Conservation (phyloP, 2,113 vertebrate species). For the Rhinopithecus roxellana region DNA sequence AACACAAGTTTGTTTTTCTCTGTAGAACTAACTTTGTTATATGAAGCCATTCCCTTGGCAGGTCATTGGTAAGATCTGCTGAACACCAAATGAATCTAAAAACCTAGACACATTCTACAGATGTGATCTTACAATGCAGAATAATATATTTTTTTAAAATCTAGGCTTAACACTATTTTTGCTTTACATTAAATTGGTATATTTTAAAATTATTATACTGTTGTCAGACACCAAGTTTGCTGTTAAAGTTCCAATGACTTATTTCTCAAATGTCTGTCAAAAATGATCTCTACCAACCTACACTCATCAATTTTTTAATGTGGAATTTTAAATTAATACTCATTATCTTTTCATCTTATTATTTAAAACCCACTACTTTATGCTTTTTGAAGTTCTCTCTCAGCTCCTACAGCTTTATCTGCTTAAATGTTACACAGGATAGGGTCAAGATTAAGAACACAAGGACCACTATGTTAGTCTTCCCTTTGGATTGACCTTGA, state of each 20-base stretch:
- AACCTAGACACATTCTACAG: not conserved
- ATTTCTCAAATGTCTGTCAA: not conserved
- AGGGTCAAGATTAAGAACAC: slow-evolving; percentile 16
- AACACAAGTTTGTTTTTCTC: not conserved
- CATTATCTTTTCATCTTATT: not conserved
- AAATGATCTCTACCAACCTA: not conserved
- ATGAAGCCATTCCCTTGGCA: not conserved
- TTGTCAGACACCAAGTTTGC: not conserved
- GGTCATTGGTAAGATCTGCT: not conserved
- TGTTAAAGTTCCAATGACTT: not conserved
- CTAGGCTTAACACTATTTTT: not conserved
- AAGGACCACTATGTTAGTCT: not conserved
- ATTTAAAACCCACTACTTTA: not conserved
- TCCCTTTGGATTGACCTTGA: not conserved
- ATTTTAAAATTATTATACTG: slow-evolving; percentile 18
- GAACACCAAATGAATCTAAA: not conserved
- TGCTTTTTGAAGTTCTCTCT: not conserved
- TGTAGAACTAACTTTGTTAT: not conserved
- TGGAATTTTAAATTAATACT: not conserved
- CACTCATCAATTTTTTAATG: not conserved
- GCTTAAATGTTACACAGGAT: not conserved
- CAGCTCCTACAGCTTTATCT: not conserved
- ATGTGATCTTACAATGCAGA: not conserved
- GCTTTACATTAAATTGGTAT: not conserved
- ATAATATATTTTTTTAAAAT: not conserved